Conservation (phyloP, 2,888 invertebrate genomes). For the Drosophila anomelani region DNA sequence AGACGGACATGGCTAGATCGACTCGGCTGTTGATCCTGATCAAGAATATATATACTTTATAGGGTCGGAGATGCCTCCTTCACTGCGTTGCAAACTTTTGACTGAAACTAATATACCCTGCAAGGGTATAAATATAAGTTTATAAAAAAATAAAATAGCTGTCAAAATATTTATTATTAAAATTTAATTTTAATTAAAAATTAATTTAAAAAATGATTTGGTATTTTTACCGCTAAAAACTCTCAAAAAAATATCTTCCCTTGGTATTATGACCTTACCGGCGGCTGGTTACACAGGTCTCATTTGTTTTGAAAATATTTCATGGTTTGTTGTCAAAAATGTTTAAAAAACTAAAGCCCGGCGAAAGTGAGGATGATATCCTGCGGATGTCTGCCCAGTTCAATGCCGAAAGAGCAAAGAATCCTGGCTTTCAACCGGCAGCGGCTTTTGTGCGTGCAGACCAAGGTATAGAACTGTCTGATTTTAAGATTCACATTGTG, state of each 20-base stretch:
- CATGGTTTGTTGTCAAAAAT: slow-evolving; percentile 41
- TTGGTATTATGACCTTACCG: not conserved
- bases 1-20: no score
- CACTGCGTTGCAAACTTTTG: no score
- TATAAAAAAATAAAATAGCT: not conserved
- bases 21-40: no score
- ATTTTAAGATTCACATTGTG: not conserved
- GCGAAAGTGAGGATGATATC: slow-evolving; percentile 90
- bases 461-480: slow-evolving; percentile 64
- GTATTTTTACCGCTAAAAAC: not conserved
- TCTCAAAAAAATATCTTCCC: not conserved
- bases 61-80: no score
- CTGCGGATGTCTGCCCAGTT: slow-evolving; percentile 91
- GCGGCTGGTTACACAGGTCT: slow-evolving; percentile 2
- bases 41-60: no score
- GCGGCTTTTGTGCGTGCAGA: slow-evolving; percentile 86
- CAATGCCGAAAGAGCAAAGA: slow-evolving; percentile 86
- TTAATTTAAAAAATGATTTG: not conserved
- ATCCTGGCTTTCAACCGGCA: slow-evolving; percentile 87
- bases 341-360: slow-evolving; percentile 87
- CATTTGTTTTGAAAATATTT: slow-evolving; percentile 25
- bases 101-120: no score
- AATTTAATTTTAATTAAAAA: not conserved
- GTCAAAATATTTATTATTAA: not conserved
- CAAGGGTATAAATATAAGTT: not conserved